Conservation (phyloP, 2,797 vertebrate genomes). For the Tapera naevia region DNA sequence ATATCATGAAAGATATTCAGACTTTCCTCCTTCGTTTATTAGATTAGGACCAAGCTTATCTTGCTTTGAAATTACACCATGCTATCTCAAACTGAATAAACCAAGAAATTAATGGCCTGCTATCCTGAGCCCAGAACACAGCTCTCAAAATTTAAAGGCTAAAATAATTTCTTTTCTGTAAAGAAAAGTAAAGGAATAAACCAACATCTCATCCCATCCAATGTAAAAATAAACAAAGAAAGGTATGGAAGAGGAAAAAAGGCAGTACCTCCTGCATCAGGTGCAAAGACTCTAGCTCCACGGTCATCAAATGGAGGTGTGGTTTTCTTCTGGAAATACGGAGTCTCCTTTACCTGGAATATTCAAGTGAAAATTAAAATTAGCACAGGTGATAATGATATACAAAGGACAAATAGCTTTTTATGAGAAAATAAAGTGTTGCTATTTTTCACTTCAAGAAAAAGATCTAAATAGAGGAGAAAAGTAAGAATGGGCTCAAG, state of each 20-base stretch:
- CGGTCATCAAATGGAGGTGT: constrained; percentile 88
- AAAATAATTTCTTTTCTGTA: neutral
- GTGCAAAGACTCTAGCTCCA: constrained; percentile 81
- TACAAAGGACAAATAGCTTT: neutral
- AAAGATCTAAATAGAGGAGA: neutral
- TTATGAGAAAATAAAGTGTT: neutral
- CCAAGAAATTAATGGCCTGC: neutral
- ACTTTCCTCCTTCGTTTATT: neutral
- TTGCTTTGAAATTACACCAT: neutral
- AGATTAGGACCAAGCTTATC: neutral
- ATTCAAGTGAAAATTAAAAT: constrained; percentile 24
- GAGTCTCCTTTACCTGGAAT: constrained; percentile 89
- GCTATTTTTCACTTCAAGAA: neutral
- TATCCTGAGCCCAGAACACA: neutral
- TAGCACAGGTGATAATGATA: neutral
- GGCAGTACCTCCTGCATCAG: constrained; percentile 86
- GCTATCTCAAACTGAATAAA: neutral
- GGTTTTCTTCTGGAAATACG: constrained; percentile 95
- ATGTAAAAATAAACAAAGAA: neutral
- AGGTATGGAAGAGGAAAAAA: neutral
- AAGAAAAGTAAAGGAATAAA: neutral
- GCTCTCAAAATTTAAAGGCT: neutral
- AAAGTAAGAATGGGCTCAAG: neutral
- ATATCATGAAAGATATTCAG: neutral
- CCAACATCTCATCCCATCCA: neutral